phyloP scores from a whole-genome alignment of 2,797 vertebrate genomes.

The Cichlasoma orientale region DNA sequence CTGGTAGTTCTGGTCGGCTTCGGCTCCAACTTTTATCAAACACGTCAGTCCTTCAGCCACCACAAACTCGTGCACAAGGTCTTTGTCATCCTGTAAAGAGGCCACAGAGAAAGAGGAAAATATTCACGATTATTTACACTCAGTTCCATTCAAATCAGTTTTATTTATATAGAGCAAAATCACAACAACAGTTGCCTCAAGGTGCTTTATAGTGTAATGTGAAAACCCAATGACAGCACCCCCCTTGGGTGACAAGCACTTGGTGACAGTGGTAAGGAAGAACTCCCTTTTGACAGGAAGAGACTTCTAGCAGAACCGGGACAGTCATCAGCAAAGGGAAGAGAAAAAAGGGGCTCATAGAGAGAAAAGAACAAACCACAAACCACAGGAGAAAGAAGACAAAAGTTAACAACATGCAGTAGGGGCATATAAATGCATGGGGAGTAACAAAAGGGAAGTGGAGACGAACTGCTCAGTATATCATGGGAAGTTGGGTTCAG shows the following conservation, averaged over 20 bases:
- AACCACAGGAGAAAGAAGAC: background rate
- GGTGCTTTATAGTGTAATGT: background rate
- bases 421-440: background rate
- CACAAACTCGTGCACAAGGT: slow-evolving; percentile 97
- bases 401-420: background rate
- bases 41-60: slow-evolving; percentile 94
- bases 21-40: slow-evolving; percentile 96
- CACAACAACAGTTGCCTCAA: background rate
- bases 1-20: slow-evolving; percentile 98
- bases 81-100: slow-evolving; percentile 92
- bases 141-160: background rate
- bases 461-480: too few relatives aligned
- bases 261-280: background rate
- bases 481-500: background rate
- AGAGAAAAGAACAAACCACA: background rate
- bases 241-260: background rate
- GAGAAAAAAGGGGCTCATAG: too few relatives aligned
- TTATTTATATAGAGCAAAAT: background rate
- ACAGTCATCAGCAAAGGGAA: background rate
- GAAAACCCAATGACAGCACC: background rate
- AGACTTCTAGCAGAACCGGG: too few relatives aligned
- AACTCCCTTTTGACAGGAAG: background rate
- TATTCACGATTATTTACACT: background rate
- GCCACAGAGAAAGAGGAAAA: background rate
- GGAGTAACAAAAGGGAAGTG: too few relatives aligned